Conservation (phyloP, 2,113 vertebrate species). For the Catharus minimus region DNA sequence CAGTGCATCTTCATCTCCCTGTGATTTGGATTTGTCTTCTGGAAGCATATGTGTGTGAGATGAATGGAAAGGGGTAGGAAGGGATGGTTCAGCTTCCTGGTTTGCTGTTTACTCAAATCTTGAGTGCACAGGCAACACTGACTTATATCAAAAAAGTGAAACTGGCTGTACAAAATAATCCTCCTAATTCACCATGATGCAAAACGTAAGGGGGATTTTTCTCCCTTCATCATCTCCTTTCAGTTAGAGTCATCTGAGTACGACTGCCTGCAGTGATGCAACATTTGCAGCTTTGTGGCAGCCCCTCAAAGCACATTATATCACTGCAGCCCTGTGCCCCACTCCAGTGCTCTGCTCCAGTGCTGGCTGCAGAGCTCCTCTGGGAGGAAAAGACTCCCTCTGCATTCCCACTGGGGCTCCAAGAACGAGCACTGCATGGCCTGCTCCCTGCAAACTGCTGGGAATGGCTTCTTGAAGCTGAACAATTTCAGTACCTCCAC, state of each 20-base stretch:
- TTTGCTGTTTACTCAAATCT: neutral
- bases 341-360: neutral
- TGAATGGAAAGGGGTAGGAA: neutral
- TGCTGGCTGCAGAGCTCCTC: neutral
- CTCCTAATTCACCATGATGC: neutral
- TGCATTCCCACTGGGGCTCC: neutral
- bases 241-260: slow-evolving; percentile 11
- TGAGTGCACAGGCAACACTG: neutral
- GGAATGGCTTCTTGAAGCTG: neutral
- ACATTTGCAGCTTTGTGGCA: neutral
- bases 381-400: neutral
- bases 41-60: neutral
- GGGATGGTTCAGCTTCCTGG: neutral
- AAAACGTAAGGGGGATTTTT: slow-evolving; percentile 39
- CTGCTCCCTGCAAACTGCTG: neutral
- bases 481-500: neutral
- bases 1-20: neutral
- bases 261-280: neutral
- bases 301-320: neutral
- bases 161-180: neutral
- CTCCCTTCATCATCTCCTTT: slow-evolving; percentile 21
- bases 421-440: neutral
- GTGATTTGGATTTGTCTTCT: neutral
- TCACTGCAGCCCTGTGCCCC: neutral
- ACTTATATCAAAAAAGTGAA: slow-evolving; percentile 36